A percentile compares a stretch with the other conserved stretches of the same genome.
Conservation (phyloP, 1,140 invertebrate species). For the Drepana arcuata region DNA sequence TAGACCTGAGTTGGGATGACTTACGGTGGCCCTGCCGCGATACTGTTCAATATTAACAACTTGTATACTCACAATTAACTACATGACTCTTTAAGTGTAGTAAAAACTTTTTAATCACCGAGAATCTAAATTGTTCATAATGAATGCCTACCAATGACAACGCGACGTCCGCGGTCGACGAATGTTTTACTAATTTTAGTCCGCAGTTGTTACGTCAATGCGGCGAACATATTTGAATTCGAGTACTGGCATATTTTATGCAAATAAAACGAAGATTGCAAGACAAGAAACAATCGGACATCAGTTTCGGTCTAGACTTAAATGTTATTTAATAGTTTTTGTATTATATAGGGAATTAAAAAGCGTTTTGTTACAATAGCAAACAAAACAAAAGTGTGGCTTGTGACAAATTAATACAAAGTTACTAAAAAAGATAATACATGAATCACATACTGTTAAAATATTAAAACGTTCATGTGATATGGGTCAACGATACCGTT, state of each 20-base stretch:
- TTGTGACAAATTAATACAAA: no score
- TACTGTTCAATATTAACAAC: no score
- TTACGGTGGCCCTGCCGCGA: no score
- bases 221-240: conserved; percentile 44
- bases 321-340: conserved; percentile 9
- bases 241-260: conserved; percentile 51
- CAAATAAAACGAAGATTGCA: conserved; percentile 35
- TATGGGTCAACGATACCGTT: conserved; percentile 58
- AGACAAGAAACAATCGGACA: conserved; percentile 26
- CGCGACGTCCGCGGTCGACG: conserved; percentile 43
- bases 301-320: conserved; percentile 20
- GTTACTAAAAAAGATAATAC: no score
- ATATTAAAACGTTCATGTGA: conserved; percentile 2
- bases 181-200: conserved; percentile 54
- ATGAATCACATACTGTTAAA: conserved; percentile 3
- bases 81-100: conserved; percentile 15
- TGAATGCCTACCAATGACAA: conserved; percentile 55
- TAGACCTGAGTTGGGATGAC: no score
- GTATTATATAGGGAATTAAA: no score
- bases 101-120: conserved; percentile 33
- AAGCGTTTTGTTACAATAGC: no score
- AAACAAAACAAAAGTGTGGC: no score
- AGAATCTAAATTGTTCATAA: conserved; percentile 51
- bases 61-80: conserved; percentile 10
- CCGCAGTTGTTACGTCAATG: conserved; percentile 46